These are phyloP conservation scores for Caenorhabditis drosophilae DNA, from an alignment of 2,888 invertebrate genomes.

Conservation along the genomic window DNA sequence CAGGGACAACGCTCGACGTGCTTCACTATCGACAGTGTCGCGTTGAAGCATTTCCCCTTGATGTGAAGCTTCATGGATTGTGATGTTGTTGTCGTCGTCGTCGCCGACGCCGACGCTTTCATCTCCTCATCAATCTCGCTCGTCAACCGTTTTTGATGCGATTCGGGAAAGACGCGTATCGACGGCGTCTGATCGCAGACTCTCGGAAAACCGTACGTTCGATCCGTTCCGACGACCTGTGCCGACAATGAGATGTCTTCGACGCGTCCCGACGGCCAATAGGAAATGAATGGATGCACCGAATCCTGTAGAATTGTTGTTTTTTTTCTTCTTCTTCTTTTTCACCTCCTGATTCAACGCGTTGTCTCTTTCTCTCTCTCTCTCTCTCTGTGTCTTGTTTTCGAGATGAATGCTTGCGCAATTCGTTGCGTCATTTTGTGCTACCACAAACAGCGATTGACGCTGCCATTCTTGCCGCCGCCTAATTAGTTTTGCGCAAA, in stretches of 20 bases:
- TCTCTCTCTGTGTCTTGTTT: too few species aligned
- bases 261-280: constrained; percentile 14
- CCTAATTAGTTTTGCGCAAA: too few species aligned
- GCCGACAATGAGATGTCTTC: constrained; percentile 53
- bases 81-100: too few species aligned
- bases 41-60: constrained; percentile 65
- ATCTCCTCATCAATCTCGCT: too few species aligned
- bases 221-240: constrained; percentile 61
- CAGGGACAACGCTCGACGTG: constrained; percentile 62
- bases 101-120: too few species aligned
- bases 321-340: not conserved
- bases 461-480: too few species aligned
- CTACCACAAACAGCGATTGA: too few species aligned
- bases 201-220: constrained; percentile 62
- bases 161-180: constrained; percentile 28
- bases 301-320: constrained; percentile 43
- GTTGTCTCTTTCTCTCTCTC: too few species aligned
- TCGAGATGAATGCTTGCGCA: too few species aligned
- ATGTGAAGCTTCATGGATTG: too few species aligned
- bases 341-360: too few species aligned
- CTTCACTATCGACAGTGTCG: constrained; percentile 58
- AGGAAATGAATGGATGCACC: constrained; percentile 55
- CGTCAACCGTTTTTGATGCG: not conserved
- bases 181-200: constrained; percentile 62
- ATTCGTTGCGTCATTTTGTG: too few species aligned